A percentile compares a stretch with the other conserved stretches of the same genome.
These are phyloP conservation scores for Ciconia nigra DNA, from an alignment of 2,797 vertebrate genomes.

Conservation along the genomic window DNA sequence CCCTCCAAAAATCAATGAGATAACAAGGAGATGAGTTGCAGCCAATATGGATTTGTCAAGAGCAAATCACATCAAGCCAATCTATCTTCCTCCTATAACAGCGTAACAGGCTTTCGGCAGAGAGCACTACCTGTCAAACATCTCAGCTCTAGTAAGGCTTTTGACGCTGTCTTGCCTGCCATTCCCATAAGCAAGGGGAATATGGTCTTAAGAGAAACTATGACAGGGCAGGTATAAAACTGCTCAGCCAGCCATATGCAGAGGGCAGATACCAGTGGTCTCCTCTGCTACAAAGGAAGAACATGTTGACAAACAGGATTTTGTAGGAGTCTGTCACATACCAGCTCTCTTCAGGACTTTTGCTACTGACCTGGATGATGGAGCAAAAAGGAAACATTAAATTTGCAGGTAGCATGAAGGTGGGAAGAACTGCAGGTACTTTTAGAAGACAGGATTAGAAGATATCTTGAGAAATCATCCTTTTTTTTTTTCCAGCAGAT, in stretches of 20 bases:
- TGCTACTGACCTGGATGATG: not conserved
- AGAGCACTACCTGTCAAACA: not conserved
- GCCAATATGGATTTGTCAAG: slow-evolving; percentile 48
- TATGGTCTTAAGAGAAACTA: not conserved
- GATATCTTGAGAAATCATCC: not conserved
- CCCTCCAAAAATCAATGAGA: slow-evolving; percentile 33
- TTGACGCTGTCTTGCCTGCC: not conserved
- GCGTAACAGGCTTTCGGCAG: not conserved
- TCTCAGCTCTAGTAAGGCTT: not conserved
- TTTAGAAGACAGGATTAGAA: not conserved
- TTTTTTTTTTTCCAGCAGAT: not conserved
- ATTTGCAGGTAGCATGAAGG: not conserved
- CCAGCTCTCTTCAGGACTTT: not conserved
- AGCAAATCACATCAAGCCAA: slow-evolving; percentile 35
- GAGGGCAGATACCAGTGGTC: not conserved
- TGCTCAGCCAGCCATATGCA: not conserved
- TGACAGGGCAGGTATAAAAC: not conserved
- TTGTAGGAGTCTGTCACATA: not conserved
- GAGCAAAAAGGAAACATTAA: not conserved
- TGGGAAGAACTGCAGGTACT: not conserved
- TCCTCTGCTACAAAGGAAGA: not conserved
- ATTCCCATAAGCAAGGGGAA: not conserved
- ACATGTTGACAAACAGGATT: not conserved
- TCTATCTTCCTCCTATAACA: not conserved
- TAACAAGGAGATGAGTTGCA: slow-evolving; percentile 62